A percentile compares a stretch with the other conserved stretches of the same genome.
Conservation (phyloP, 1,140 invertebrate genomes). For the Globodera rostochiensis region DNA sequence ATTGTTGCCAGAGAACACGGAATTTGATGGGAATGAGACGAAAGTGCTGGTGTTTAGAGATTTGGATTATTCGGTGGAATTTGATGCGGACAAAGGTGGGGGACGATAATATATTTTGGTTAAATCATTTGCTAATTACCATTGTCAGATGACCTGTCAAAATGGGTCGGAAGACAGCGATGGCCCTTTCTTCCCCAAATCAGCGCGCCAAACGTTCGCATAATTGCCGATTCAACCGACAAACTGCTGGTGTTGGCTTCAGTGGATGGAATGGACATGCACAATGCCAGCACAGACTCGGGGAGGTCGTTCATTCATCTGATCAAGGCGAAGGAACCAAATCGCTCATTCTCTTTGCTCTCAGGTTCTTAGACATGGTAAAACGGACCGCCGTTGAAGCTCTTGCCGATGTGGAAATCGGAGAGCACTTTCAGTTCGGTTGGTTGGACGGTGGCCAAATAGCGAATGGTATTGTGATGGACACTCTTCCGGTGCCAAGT, state of each 20-base stretch:
- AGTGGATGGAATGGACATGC: slow-evolving; percentile 73
- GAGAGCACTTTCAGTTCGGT: slow-evolving; percentile 82
- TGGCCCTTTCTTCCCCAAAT: slow-evolving; percentile 87
- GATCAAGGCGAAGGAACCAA: not conserved
- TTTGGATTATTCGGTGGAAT: slow-evolving; percentile 9
- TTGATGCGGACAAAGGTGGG: slow-evolving; percentile 13
- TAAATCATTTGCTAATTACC: not conserved
- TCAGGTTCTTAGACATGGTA: slow-evolving; percentile 51
- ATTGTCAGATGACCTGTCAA: not conserved
- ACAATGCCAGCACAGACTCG: slow-evolving; percentile 46
- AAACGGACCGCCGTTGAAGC: slow-evolving; percentile 45
- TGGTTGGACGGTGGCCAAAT: slow-evolving; percentile 82
- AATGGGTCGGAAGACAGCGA: slow-evolving; percentile 85
- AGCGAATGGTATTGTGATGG: slow-evolving; percentile 87
- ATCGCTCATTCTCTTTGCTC: not conserved
- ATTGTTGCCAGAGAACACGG: slow-evolving; percentile 28
- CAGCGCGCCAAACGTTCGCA: slow-evolving; percentile 79
- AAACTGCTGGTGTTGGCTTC: slow-evolving; percentile 78
- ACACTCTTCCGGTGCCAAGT: slow-evolving; percentile 77
- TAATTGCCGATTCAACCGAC: slow-evolving; percentile 70
- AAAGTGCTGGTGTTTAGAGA: slow-evolving; percentile 1
- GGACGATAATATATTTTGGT: slow-evolving; percentile 18
- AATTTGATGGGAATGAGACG: not conserved
- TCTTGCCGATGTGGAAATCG: slow-evolving; percentile 42
- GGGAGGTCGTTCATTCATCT: slow-evolving; percentile 40